Base-by-base conservation (phyloP, 2,888 invertebrate species). In the Chymomyza amoena region DNA sequence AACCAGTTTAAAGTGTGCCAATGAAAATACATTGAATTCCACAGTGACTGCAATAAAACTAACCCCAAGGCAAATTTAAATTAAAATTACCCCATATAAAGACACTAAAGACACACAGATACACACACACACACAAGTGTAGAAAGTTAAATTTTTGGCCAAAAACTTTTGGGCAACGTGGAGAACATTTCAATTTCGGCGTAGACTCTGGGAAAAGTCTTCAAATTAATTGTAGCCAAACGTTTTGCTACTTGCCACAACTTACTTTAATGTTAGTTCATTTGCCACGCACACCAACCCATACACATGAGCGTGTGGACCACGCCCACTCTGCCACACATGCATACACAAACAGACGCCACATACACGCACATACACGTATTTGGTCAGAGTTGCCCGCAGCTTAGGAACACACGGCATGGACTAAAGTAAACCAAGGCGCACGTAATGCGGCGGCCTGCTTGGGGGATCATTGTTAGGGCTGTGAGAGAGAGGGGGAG, bases 241-340 rank as follows among this genome's bases (percentile, higher is more conserved):
- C 83, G 77, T 85, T 85, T 76, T 72, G 86, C 77, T 85, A 75
- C 80, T 85, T 85, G 75, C 83, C 80, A 64, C 87, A 82, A 75
- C 75, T 78, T 69, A 66, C 74, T 66, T 73, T 76, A 72, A 85
- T 73, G 70, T 73, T 80, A 87, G 85, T 87, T 85, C 87, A 87
- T 78, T 76, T 75, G 77, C 73, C 87, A 81, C 77, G 63, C 64
- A 65, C 60, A 72, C 45, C 60, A 28, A 54, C 20, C 50, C 68
- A 59, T 13, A 57, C 57, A 57, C 25, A 6, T 45, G 39, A 10
- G 13, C 32, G 32, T 32, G 7, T 45, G 13, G 39, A 45, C 39
- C 50, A 50, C 39, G 66, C 68, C 69, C 20, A 57, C 57, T 20
- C 7, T 3, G 15, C 57, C 20, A 25, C 28, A 6, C 79, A 9